These are phyloP conservation scores for Circaetus cinerascens DNA, from an alignment of 2,113 vertebrate genomes.

Conservation along the genomic window DNA sequence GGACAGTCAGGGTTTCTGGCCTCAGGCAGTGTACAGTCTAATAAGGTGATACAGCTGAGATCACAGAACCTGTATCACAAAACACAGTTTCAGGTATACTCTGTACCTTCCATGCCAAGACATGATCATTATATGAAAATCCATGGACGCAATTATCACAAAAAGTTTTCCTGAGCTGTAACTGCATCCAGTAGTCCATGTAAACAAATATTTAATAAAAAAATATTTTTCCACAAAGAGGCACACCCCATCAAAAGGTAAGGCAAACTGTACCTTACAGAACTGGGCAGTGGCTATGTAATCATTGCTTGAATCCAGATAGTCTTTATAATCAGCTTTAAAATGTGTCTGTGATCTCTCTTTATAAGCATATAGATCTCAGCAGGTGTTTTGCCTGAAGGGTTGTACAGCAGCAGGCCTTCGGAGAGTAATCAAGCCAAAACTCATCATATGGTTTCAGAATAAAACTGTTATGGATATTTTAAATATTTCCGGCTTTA, in stretches of 20 bases:
- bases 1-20: not conserved
- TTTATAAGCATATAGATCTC: not conserved
- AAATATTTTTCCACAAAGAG: not conserved
- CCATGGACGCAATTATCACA: not conserved
- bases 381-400: slow-evolving; percentile 12
- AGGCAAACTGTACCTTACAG: not conserved
- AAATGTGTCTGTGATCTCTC: not conserved
- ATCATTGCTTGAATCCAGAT: not conserved
- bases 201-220: not conserved
- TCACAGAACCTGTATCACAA: not conserved
- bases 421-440: not conserved
- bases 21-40: not conserved
- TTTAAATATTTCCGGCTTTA: not conserved
- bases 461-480: not conserved
- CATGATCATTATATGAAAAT: not conserved
- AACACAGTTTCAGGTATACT: not conserved
- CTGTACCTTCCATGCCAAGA: not conserved
- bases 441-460: not conserved
- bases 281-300: not conserved
- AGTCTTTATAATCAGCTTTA: not conserved
- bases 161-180: not conserved
- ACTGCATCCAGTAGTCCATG: not conserved
- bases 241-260: not conserved
- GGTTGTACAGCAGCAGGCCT: not conserved
- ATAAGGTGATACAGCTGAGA: not conserved